Base-by-base conservation (phyloP, 2,113 vertebrate genomes). In the Entosphenus tridentatus region DNA sequence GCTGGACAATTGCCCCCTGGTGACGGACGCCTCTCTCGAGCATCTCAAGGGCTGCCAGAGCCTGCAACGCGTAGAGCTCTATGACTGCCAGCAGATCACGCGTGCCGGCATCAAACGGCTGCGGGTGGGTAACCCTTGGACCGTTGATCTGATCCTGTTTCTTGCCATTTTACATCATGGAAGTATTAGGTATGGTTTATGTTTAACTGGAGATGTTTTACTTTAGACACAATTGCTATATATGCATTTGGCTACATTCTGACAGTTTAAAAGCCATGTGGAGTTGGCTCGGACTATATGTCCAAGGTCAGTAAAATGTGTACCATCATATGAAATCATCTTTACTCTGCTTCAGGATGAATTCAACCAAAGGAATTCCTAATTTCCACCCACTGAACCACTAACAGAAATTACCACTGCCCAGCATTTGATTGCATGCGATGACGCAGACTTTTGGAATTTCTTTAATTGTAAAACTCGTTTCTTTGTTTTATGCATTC, bases 21-120 rank as follows among this genome's bases (percentile, higher is more conserved):
- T 98, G 80, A 96, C 93, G 0, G 93, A 98, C 1, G 90, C 89
- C 13, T 96, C 92, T 11, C 81, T 98, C 78, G 93, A 98, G 79
- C 90, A 98, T 79, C 85, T 98, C 73, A 96, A 98, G 75, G 95
- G 79, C 77, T 98, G 93, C 79, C 91, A 96, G 75, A 92, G 88
- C 76, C 79, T 98, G 74, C 88, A 98, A 77, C 85, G 92, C 77
- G 95, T 98, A 69, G 93, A 98, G 74, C 85, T 98, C 13, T 98
- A 98, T 56, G 93, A 98, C 83, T 98, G 93, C 77, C 93, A 96
- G 80, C 93, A 98, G 72, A 98, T 98, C 80, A 87, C 92, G 0
- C 82, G 93, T 17, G 93, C 92, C 0, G 93, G 93, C 17, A 98
- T 98, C 81, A 96, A 96, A 79, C 90, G 93, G 81, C 85, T 96